A percentile compares a stretch with the other conserved stretches of the same genome.
These are phyloP conservation scores for Anhinga rufa DNA, from an alignment of 2,113 vertebrate genomes.

Conservation along the genomic window DNA sequence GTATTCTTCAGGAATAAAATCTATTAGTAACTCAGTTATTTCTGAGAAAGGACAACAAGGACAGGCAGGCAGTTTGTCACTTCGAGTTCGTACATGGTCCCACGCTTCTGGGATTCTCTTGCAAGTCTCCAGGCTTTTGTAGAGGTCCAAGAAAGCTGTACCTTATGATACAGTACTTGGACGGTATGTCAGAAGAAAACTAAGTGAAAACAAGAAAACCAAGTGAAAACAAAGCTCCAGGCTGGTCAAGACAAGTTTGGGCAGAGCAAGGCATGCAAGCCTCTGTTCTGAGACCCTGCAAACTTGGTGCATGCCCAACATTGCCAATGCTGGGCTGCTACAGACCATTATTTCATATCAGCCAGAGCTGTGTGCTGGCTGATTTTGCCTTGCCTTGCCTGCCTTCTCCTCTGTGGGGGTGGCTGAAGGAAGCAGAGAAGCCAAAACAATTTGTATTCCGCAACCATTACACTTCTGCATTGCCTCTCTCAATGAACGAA, in stretches of 20 bases:
- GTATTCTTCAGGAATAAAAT: background rate
- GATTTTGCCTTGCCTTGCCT: background rate
- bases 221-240: background rate
- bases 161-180: background rate
- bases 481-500: background rate
- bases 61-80: background rate
- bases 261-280: background rate
- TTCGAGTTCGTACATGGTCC: background rate
- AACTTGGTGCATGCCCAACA: background rate
- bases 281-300: background rate
- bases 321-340: background rate
- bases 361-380: background rate
- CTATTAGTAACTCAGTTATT: background rate
- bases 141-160: background rate
- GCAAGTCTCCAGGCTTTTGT: background rate
- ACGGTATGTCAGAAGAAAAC: background rate
- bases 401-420: background rate
- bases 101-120: background rate
- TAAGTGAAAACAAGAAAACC: background rate
- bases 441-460: background rate
- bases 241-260: background rate
- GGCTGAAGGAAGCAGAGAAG: background rate
- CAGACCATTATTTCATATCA: background rate
- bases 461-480: fast-evolving
- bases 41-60: background rate